Evolutionary conservation across 2,888 invertebrate species (phyloP), one percentile per base, ranked within the genome.

Genomic region (Labia minor): DNA sequence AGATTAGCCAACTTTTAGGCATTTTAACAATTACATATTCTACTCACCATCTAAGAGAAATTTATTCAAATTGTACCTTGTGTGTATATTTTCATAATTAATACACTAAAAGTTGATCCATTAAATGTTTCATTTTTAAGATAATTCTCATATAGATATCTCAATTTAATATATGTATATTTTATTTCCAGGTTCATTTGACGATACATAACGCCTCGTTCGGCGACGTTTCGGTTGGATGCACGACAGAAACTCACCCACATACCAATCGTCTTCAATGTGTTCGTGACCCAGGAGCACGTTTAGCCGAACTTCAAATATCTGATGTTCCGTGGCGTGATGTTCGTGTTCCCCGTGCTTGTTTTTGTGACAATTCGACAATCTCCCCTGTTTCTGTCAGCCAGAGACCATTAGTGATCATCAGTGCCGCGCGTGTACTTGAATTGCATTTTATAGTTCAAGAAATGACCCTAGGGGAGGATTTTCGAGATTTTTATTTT

Each of bases 401-500:
- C 71, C 80, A 83, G 37, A 67, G 71, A 0, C 86, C 86, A 1
- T 73, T 86, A 67, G 83, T 83, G 62, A 85, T 87, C 75, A 77
- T 85, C 69, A 86, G 88, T 10, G 81, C 86, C 33, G 85, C 87
- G 21, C 80, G 85, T 68, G 84, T 86, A 62, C 80, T 92, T 74
- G 91, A 92, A 78, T 78, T 93, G 67, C 86, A 85, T 72, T 89
- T 92, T 76, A 83, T 85, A 73, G 85, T 92, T 69, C 85, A 85
- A 69, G 81, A 84, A 66, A 85, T 93, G 79, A 83, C 84, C 72
- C 85, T 91, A 66, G 84, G 85, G 65, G 90, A 93, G 77, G 90
- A 94, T 77, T 91, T 89, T 76, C 85, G 89, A 26, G 86, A 89
- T 74, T 82, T 92, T 66, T 88, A 87, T 78, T 91, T 92, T 77